These are phyloP conservation scores for Spilosoma lubricipeda DNA, from an alignment of 2,888 invertebrate species.

Conservation along the genomic window DNA sequence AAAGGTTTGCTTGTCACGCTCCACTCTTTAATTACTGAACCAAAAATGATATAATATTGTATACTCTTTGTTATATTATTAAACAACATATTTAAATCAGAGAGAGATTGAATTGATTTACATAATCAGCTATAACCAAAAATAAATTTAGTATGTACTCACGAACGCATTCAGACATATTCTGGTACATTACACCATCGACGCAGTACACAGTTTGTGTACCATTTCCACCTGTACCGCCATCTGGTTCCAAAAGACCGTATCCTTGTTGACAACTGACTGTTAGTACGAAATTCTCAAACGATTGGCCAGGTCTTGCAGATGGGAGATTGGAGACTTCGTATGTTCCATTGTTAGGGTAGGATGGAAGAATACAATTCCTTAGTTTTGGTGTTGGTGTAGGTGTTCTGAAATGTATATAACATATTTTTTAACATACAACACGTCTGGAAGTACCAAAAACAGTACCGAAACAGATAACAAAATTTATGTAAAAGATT, in stretches of 20 bases:
- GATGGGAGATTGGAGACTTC: conserved; percentile 52
- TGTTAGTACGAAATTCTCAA: conserved; percentile 55
- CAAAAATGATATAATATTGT: too few species aligned
- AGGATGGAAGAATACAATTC: conserved; percentile 63
- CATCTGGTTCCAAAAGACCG: conserved; percentile 38
- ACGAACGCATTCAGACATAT: conserved; percentile 12
- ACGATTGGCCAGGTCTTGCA: conserved; percentile 60
- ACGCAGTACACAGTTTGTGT: conserved; percentile 11
- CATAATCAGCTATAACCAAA: too few species aligned
- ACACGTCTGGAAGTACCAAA: too few species aligned
- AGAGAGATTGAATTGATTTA: too few species aligned
- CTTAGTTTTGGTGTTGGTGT: conserved; percentile 36
- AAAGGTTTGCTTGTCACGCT: too few species aligned
- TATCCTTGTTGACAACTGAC: conserved; percentile 65
- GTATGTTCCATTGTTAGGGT: conserved; percentile 65
- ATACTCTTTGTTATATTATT: too few species aligned
- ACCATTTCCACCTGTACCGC: conserved; percentile 56
- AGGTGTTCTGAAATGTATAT: conserved; percentile 43
- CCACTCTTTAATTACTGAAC: too few species aligned
- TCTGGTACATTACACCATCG: background rate
- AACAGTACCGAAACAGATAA: too few species aligned
- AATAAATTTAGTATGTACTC: conserved; percentile 2
- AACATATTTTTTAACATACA: too few species aligned
- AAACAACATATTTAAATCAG: background rate
- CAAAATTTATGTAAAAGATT: too few species aligned